A percentile compares a stretch with the other conserved stretches of the same genome.
These are phyloP conservation scores for Trypoxylus dichotomus DNA, from an alignment of 1,140 invertebrate genomes.

Conservation along the genomic window DNA sequence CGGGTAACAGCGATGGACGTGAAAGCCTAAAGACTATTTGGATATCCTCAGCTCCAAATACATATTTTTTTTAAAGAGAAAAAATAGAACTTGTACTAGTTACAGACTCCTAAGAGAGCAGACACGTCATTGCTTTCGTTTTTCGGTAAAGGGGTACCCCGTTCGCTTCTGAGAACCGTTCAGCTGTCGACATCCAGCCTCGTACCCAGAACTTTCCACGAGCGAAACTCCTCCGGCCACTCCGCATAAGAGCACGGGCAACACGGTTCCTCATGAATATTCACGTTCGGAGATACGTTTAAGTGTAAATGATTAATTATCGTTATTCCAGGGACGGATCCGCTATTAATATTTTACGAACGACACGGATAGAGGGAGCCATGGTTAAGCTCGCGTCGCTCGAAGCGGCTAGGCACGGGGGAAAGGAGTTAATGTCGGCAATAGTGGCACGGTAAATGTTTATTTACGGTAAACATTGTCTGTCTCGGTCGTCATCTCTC, in stretches of 20 bases:
- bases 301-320: conserved; percentile 52
- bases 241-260: conserved; percentile 6
- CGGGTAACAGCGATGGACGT: no score
- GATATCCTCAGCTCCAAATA: no score
- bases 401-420: background rate
- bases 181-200: conserved; percentile 27
- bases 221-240: background rate
- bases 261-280: conserved; percentile 48
- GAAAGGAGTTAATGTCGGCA: background rate
- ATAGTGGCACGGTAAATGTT: conserved; percentile 37
- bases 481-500: no score
- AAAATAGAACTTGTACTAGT: no score
- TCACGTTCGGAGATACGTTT: conserved; percentile 44
- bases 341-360: conserved; percentile 50
- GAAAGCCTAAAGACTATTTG: no score
- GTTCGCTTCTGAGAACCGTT: conserved; percentile 31
- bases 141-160: conserved; percentile 20
- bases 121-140: conserved; percentile 25
- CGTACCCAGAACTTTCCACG: background rate
- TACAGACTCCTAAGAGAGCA: conserved; percentile 30
- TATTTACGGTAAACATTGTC: conserved; percentile 47
- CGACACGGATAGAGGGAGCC: conserved; percentile 37
- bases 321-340: conserved; percentile 46
- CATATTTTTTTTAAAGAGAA: no score
- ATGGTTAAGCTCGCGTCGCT: no score